phyloP scores from a whole-genome alignment of 2,888 invertebrate species.

The Fragum whitleyi region DNA sequence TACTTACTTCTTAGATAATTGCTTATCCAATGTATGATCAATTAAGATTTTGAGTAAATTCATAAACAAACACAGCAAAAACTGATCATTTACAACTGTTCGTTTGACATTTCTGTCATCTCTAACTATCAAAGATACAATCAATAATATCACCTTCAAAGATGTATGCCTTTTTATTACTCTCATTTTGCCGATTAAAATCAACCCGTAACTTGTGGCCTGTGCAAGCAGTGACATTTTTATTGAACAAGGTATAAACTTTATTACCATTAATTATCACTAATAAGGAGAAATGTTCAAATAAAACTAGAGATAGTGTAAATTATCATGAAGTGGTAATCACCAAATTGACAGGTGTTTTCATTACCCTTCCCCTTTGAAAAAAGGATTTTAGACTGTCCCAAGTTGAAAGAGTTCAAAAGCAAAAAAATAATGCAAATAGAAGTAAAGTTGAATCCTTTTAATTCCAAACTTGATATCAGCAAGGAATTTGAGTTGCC shows the following conservation, averaged over 20 bases:
- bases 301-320: not conserved
- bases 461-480: too few relatives aligned
- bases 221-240: not conserved
- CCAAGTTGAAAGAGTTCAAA: too few relatives aligned
- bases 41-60: too few relatives aligned
- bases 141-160: not conserved
- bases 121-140: not conserved
- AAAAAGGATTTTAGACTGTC: too few relatives aligned
- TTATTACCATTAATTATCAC: conserved; percentile 18
- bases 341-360: conserved; percentile 13
- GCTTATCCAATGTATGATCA: too few relatives aligned
- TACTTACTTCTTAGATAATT: too few relatives aligned
- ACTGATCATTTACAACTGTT: too few relatives aligned
- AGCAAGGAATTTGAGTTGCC: too few relatives aligned
- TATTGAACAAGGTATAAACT: conserved; percentile 19
- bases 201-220: not conserved
- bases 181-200: not conserved
- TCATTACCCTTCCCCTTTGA: not conserved
- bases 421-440: too few relatives aligned
- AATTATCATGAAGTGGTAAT: conserved; percentile 4
- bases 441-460: too few relatives aligned
- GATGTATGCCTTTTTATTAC: not conserved
- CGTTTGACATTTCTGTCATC: too few relatives aligned
- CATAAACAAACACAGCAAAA: too few relatives aligned
- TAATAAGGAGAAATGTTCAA: conserved; percentile 12